Percentiles rank a stretch among this genome's conserved stretches.
These are phyloP conservation scores for Philaethria dido DNA, from an alignment of 2,888 invertebrate species.

Conservation along the genomic window DNA sequence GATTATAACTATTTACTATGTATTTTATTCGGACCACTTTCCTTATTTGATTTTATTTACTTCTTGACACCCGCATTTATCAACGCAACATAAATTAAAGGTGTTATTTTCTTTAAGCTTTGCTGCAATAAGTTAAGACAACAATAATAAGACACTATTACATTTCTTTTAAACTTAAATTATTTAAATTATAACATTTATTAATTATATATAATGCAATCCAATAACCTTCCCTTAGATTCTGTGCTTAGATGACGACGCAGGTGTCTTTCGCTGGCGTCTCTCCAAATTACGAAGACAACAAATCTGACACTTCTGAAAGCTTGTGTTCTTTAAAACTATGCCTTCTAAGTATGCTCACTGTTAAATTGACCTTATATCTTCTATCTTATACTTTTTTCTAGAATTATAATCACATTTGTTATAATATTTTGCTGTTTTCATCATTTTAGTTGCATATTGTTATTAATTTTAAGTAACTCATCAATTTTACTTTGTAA, in stretches of 20 bases:
- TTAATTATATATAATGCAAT: background rate
- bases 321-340: constrained; percentile 35
- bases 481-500: no score
- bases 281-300: constrained; percentile 45
- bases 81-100: background rate
- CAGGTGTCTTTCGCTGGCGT: constrained; percentile 46
- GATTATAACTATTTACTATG: constrained; percentile 10
- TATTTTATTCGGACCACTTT: constrained; percentile 27
- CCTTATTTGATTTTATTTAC: constrained; percentile 21
- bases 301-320: constrained; percentile 41
- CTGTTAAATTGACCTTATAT: no score
- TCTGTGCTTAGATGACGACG: constrained; percentile 27
- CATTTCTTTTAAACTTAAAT: background rate
- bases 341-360: constrained; percentile 31
- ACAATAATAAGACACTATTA: background rate
- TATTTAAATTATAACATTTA: background rate
- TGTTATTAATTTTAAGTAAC: no score
- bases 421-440: no score
- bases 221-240: constrained; percentile 29
- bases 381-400: no score
- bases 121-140: background rate
- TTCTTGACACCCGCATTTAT: background rate
- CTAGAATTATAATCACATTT: no score
- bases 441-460: no score
- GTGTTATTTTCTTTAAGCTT: background rate